Base-by-base conservation (phyloP, 64 coral and sea anemone species). In the Pocillopora damicornis region DNA sequence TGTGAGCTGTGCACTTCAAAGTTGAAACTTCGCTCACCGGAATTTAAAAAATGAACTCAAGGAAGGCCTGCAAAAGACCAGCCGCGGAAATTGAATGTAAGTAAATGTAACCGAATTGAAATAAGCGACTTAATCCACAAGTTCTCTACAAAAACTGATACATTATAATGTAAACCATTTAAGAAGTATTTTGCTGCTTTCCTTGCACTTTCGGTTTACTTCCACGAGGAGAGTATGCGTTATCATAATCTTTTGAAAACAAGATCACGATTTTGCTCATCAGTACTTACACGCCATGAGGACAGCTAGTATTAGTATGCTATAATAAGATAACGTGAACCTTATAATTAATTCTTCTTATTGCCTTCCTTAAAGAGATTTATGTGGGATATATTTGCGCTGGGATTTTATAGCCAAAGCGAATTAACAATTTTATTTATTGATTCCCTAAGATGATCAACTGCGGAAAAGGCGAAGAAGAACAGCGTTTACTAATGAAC, bases 401-500 rank as follows among this genome's bases (percentile, higher is more conserved):
- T 30, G 30, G 60, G 60, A 61, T 65, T 15, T 65, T 12, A 22
- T 22, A 22, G 65, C 17, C 22, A n/a, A 22, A 67, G 22, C 64
- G 4, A 67, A n/a, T 22, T 17, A 71, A 5, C 2, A 1, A 10
- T 30, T 25, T 77, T 30, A 0, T 42, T 67, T 51, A 2, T 4
- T 51, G 42, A 4, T 68, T 35, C 25, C 36, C 37, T 11, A 20
- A 87, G 85, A 9, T 87, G 51, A 58, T 9, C 30, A 2, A 75
- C 34, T 9, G 45, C 71, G 82, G 37, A 37, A 86, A 86, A 83
- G 89, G 10, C 82, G 89, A 13, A 61, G 84, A 11, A 76, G 89
- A 73, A 91, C 82, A 72, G 83, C 89, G 16, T 91, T 91, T n/a
- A 79, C 89, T 2, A 36, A 77, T 30, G 73, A 86, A 37, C 89